phyloP scores from a whole-genome alignment of 2,888 invertebrate species.

The Ditylenchus weischeri region DNA sequence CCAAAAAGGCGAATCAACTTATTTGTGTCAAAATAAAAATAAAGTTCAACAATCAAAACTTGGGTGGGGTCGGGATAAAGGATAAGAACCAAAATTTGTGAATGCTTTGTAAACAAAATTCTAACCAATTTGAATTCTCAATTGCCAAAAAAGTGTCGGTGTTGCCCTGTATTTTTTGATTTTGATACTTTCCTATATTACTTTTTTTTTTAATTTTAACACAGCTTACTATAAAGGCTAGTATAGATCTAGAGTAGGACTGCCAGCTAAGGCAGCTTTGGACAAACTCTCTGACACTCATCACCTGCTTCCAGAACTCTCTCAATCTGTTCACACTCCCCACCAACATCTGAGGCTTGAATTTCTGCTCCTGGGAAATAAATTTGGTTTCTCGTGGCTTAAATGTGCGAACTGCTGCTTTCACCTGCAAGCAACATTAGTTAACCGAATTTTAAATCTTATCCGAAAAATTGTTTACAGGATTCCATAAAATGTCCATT shows the following conservation, averaged over 20 bases:
- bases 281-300: slow-evolving; percentile 83
- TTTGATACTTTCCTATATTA: too few relatives aligned
- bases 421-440: slow-evolving; percentile 64
- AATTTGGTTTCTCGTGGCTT: slow-evolving; percentile 93
- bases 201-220: neutral
- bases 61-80: too few relatives aligned
- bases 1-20: too few relatives aligned
- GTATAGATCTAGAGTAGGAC: slow-evolving; percentile 76
- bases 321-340: slow-evolving; percentile 87
- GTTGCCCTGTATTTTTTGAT: too few relatives aligned
- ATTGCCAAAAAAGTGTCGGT: too few relatives aligned
- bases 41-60: too few relatives aligned
- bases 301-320: slow-evolving; percentile 80
- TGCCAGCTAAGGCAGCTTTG: slow-evolving; percentile 94
- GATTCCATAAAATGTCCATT: slow-evolving; percentile 86
- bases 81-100: too few relatives aligned
- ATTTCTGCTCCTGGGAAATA: slow-evolving; percentile 88
- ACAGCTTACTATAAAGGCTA: slow-evolving; percentile 67
- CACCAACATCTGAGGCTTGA: slow-evolving; percentile 89
- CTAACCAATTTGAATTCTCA: too few relatives aligned
- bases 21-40: too few relatives aligned
- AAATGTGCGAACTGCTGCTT: slow-evolving; percentile 85
- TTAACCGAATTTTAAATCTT: neutral
- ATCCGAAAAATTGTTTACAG: slow-evolving; percentile 65
- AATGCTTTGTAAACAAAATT: too few relatives aligned